A percentile compares a stretch with the other conserved stretches of the same genome.
Conservation (phyloP, 2,113 vertebrate species). For the Donacobius atricapilla region DNA sequence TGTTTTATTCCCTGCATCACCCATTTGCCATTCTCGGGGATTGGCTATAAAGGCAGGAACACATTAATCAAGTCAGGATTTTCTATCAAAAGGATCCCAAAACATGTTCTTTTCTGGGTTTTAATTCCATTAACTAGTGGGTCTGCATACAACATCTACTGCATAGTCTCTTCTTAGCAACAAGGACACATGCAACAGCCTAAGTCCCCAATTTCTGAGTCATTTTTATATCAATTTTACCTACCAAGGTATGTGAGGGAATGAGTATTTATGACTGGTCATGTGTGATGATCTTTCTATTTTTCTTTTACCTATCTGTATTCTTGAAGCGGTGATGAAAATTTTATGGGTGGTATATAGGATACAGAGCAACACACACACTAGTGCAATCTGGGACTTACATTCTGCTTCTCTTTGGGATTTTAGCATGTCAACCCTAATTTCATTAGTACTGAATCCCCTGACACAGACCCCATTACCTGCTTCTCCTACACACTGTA, state of each 20-base stretch:
- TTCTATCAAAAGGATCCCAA: neutral
- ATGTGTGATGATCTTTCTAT: neutral
- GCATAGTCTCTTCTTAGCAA: neutral
- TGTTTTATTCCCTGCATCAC: slow-evolving; percentile 16
- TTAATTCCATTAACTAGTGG: neutral
- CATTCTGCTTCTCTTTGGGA: neutral
- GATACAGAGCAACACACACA: neutral
- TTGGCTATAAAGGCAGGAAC: slow-evolving; percentile 36
- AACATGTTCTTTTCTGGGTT: neutral
- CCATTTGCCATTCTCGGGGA: neutral
- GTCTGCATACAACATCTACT: neutral
- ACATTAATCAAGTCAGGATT: slow-evolving; percentile 36
- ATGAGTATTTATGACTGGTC: neutral
- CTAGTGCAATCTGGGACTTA: neutral
- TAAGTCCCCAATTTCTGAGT: neutral
- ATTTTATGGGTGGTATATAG: neutral
- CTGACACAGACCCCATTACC: neutral
- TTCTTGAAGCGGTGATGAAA: neutral
- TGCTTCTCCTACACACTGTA: neutral
- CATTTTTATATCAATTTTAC: neutral
- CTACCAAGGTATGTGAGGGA: neutral
- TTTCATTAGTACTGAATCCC: neutral
- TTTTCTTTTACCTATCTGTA: neutral
- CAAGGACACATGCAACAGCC: neutral
- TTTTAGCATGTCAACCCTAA: neutral